phyloP scores from a whole-genome alignment of 2,888 invertebrate genomes.

The Kryphioiulus occultus region DNA sequence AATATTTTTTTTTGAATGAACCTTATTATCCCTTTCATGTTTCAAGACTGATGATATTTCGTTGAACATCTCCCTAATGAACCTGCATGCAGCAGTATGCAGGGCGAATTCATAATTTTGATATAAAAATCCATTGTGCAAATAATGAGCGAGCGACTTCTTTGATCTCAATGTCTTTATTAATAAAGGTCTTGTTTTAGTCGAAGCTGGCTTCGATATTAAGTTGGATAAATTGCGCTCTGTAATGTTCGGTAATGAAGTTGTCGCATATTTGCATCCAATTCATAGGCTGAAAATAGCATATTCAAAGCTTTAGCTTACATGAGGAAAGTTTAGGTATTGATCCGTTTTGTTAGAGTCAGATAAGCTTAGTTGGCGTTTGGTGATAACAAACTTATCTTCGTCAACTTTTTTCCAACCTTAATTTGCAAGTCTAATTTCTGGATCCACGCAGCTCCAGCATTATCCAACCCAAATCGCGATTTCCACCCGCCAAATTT shows the following conservation, averaged over 20 bases:
- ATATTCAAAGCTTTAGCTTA: not conserved
- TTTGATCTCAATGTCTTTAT: not conserved
- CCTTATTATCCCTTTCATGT: too few species aligned
- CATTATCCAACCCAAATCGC: not conserved
- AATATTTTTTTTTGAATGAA: too few species aligned
- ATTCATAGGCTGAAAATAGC: not conserved
- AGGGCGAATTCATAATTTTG: not conserved
- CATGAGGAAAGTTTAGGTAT: not conserved
- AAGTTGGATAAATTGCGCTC: constrained; percentile 27
- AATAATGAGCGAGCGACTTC: not conserved
- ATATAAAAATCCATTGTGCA: not conserved
- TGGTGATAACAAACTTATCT: constrained; percentile 33
- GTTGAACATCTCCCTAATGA: not conserved
- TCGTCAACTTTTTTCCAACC: constrained; percentile 26
- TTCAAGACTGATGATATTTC: too few species aligned
- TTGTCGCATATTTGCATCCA: not conserved
- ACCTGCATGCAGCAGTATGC: not conserved
- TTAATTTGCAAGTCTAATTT: constrained; percentile 36
- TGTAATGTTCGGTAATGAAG: constrained; percentile 12
- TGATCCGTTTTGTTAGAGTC: constrained; percentile 21
- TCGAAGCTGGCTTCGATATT: not conserved
- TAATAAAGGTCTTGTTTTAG: constrained; percentile 3
- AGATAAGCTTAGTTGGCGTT: constrained; percentile 34
- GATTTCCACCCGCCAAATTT: not conserved
- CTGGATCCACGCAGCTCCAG: not conserved